Percentiles rank a stretch among this genome's conserved stretches.
These are phyloP conservation scores for Pachyuromys duprasi DNA, from an alignment of 2,797 vertebrate genomes.

Conservation along the genomic window DNA sequence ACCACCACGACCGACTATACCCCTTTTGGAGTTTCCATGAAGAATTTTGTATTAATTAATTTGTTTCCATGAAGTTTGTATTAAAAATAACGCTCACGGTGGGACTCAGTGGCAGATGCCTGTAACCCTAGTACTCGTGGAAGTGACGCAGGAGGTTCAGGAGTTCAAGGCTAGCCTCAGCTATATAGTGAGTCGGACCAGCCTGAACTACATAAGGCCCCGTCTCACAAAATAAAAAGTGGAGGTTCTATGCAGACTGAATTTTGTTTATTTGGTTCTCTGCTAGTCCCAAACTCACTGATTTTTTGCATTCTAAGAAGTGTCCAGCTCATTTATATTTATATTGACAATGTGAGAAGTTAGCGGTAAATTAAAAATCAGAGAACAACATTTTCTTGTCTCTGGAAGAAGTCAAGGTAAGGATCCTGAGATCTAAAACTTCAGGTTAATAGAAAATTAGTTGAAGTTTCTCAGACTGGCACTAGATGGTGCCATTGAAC, in stretches of 20 bases:
- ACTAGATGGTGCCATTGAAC: conserved; percentile 78
- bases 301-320: neutral
- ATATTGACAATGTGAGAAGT: neutral
- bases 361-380: neutral
- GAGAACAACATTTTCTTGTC: neutral
- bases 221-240: neutral
- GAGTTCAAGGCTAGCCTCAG: neutral
- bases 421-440: neutral
- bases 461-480: conserved; percentile 56
- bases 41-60: too few relatives aligned
- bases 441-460: neutral
- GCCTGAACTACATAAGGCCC: neutral
- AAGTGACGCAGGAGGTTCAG: neutral
- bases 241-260: neutral
- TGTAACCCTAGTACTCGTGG: neutral
- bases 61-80: too few relatives aligned
- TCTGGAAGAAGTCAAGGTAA: neutral
- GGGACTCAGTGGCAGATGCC: neutral
- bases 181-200: neutral
- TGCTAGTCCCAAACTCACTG: conserved; percentile 10
- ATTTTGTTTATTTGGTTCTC: conserved; percentile 17
- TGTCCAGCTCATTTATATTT: neutral
- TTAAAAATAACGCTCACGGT: neutral
- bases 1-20: neutral
- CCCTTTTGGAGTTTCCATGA: neutral